A percentile compares a stretch with the other conserved stretches of the same genome.
phyloP scores from a whole-genome alignment of 2,113 vertebrate species.

The Rhinogobius similis region DNA sequence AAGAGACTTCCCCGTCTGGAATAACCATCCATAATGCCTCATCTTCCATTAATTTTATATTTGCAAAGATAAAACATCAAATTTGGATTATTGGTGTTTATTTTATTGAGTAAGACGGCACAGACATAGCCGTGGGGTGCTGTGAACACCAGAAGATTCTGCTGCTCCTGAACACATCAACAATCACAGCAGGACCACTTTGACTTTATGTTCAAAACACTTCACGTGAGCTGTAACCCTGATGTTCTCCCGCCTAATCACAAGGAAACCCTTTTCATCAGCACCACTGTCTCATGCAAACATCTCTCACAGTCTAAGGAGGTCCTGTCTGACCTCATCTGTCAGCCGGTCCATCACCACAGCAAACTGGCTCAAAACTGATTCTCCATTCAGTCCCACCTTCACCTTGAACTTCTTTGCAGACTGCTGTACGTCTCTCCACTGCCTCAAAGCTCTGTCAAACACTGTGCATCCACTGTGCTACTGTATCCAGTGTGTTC shows the following conservation, averaged over 20 bases:
- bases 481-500: slow-evolving; percentile 31
- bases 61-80: slow-evolving; percentile 34
- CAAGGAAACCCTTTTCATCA: background rate
- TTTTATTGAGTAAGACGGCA: slow-evolving; percentile 31
- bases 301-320: background rate
- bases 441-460: background rate
- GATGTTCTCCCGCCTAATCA: background rate
- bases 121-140: slow-evolving; percentile 7
- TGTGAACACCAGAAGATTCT: slow-evolving; percentile 18
- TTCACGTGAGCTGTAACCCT: background rate
- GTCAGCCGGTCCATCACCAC: background rate
- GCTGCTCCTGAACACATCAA: slow-evolving; percentile 7
- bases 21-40: slow-evolving; percentile 32
- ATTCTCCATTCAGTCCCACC: background rate
- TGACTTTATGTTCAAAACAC: background rate
- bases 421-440: background rate
- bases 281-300: background rate
- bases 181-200: background rate
- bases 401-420: background rate
- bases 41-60: slow-evolving; percentile 38
- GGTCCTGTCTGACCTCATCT: background rate
- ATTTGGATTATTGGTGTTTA: slow-evolving; percentile 36
- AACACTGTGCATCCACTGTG: slow-evolving; percentile 1
- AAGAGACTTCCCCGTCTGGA: slow-evolving; percentile 47
- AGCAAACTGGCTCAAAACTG: background rate